A percentile compares a stretch with the other conserved stretches of the same genome.
These are phyloP conservation scores for Mellilla xanthometata DNA, from an alignment of 2,888 invertebrate genomes.

Conservation along the genomic window DNA sequence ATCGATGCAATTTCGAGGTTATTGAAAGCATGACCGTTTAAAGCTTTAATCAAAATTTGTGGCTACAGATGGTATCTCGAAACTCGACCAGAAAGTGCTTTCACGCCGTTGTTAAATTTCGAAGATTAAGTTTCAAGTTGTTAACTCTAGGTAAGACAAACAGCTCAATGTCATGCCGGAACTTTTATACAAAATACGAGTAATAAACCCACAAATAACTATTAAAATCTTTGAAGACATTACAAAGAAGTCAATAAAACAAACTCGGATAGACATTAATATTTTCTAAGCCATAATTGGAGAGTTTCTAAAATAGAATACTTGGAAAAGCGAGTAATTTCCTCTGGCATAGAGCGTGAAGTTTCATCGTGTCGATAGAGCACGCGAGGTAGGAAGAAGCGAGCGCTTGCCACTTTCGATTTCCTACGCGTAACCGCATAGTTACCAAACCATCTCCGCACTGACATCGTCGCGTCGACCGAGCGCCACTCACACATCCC, in stretches of 20 bases:
- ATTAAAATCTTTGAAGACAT: conserved; percentile 1
- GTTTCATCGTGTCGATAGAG: conserved; percentile 30
- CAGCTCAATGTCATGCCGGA: conserved; percentile 21
- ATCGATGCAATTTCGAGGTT: conserved; percentile 46
- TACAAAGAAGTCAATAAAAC: conserved; percentile 5
- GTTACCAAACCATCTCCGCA: conserved; percentile 14
- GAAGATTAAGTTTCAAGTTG: conserved; percentile 18
- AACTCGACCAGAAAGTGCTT: conserved; percentile 25
- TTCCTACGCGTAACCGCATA: conserved; percentile 41
- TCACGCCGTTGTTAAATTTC: conserved; percentile 20
- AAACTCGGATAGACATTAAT: not conserved
- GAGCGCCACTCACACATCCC: conserved; percentile 14
- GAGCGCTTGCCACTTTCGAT: conserved; percentile 56
- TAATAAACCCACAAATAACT: conserved; percentile 2
- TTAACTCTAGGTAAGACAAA: conserved; percentile 14
- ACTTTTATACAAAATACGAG: conserved; percentile 21
- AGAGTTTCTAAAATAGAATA: conserved; percentile 15
- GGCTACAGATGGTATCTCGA: conserved; percentile 40
- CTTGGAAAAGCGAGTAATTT: conserved; percentile 21
- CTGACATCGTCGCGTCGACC: conserved; percentile 31
- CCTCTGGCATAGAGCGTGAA: conserved; percentile 36
- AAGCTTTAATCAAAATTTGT: conserved; percentile 39
- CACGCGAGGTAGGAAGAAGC: conserved; percentile 45
- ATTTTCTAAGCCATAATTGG: conserved; percentile 5
- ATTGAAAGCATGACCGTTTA: conserved; percentile 53